Evolutionary conservation across 1,140 invertebrate genomes (phyloP).

Genomic region (Drosophila aff.): DNA sequence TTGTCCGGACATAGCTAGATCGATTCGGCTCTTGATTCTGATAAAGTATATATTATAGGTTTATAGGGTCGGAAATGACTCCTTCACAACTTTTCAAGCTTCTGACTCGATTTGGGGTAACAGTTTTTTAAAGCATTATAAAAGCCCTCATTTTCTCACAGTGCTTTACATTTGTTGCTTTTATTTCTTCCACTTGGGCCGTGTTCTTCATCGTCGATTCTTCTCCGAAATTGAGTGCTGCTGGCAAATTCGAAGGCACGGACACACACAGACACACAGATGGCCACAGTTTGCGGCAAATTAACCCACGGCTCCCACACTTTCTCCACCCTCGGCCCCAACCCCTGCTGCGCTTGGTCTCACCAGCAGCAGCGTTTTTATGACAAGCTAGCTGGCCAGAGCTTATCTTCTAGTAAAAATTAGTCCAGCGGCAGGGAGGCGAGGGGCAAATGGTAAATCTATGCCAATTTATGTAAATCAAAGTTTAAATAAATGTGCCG

Average conservation of each 20-base stretch:
- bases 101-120: too few species aligned
- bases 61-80: too few species aligned
- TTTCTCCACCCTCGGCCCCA: not conserved
- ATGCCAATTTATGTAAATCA: constrained; percentile 73
- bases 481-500: constrained; percentile 67
- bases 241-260: constrained; percentile 27
- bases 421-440: constrained; percentile 15
- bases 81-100: too few species aligned
- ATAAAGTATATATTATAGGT: too few species aligned
- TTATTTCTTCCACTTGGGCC: constrained; percentile 21
- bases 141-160: not conserved
- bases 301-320: constrained; percentile 8
- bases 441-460: constrained; percentile 46
- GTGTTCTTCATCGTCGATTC: constrained; percentile 24
- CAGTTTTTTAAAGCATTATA: too few species aligned
- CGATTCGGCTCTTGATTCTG: too few species aligned
- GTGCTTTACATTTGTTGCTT: constrained; percentile 4
- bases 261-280: not conserved
- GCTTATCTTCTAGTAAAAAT: constrained; percentile 60
- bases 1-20: too few species aligned
- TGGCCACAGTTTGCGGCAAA: constrained; percentile 34
- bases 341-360: not conserved
- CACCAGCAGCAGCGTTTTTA: constrained; percentile 24
- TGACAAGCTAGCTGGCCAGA: constrained; percentile 12
- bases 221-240: constrained; percentile 34